Evolutionary conservation across 1,140 invertebrate species (phyloP).

Genomic region (Diachasmimorpha longicaudata): DNA sequence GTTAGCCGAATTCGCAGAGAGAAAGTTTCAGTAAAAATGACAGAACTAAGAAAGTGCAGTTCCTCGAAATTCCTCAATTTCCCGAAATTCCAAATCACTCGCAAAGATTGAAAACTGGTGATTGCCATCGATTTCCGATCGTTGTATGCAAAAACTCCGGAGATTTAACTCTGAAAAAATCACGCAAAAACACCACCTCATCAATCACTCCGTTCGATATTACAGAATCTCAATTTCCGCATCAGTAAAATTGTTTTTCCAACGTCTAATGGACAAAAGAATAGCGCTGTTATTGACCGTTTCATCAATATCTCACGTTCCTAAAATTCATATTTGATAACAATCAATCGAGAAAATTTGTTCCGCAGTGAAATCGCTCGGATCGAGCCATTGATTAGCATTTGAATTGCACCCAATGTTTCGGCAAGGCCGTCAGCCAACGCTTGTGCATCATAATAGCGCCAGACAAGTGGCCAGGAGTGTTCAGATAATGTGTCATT

Average conservation of each 20-base stretch:
- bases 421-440: background rate
- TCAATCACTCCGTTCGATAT: background rate
- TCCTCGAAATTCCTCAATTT: no score
- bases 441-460: slow-evolving; percentile 18
- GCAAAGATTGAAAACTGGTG: background rate
- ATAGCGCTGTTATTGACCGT: no score
- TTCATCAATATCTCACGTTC: no score
- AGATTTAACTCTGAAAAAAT: no score
- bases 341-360: background rate
- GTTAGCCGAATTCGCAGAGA: no score
- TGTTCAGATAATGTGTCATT: slow-evolving; percentile 17
- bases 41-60: no score
- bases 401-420: slow-evolving; percentile 15
- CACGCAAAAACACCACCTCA: background rate
- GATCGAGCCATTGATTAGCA: slow-evolving; percentile 14
- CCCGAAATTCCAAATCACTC: background rate
- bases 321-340: background rate
- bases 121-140: background rate
- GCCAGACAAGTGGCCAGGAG: slow-evolving; percentile 11
- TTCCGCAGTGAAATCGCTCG: background rate
- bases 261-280: background rate
- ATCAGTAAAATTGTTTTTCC: background rate
- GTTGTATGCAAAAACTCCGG: background rate
- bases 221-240: background rate
- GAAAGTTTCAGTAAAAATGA: no score